Evolutionary conservation across 2,113 vertebrate species (phyloP), one percentile per base, ranked within the genome.

Genomic region (Catagonus wagneri): DNA sequence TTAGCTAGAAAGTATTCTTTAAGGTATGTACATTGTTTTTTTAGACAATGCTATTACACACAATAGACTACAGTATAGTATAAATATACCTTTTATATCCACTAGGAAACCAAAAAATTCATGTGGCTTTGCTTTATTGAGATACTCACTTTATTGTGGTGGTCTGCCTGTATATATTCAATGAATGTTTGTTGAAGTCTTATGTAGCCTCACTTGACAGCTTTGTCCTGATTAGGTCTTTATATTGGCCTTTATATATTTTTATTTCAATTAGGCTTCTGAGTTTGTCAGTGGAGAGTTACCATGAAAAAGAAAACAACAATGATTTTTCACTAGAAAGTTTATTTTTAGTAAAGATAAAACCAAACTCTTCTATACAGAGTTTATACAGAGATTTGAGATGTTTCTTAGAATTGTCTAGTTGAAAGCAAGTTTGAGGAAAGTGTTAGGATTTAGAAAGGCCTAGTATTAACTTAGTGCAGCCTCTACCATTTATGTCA

Each of bases 241-340:
- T 61, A 6, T 75, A 32, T 81, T 61, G 22, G 68, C 75, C 52
- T 95, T 91, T 61, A 6, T 75, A 32, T 72, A n/a, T 80, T 94
- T 87, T 88, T 60, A 36, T 61, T 92, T 8, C 27, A 90, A 11
- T 75, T 74, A 56, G 74, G 14, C 16, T 86, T 71, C 56, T 27
- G 15, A 96, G 36, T 83, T 89, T 90, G n/a, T 80, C 20, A 65
- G 52, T 94, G 74, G 12, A 89, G 95, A 87, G 20, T 80, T 95
- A 66, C 12, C 29, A 69, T 75, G 75, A 76, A 78, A 65, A 83
- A 75, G 85, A 56, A 83, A 96, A 27, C 81, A 74, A 75, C 17
- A 76, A 19, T 87, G 23, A 2, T 34, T 84, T 94, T 85, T 93
- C 66, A 89, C 60, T 85, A 29, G 93, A 96, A 94, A 93, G 22